Conservation (phyloP, 2,113 vertebrate genomes). For the Paracanthobrama guichenoti region DNA sequence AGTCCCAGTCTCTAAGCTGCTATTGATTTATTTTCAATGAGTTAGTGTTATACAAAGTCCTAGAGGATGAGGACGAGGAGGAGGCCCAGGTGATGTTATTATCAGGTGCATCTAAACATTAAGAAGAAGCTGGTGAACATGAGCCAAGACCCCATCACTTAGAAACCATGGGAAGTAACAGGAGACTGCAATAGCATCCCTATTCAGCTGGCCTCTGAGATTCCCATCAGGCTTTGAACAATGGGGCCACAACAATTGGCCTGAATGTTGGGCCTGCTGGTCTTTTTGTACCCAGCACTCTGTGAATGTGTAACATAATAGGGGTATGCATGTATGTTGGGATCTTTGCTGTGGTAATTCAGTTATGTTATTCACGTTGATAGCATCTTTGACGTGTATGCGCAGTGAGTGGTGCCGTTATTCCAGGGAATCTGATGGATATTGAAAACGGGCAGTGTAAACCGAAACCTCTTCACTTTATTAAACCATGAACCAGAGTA, state of each 20-base stretch:
- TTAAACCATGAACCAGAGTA: background rate
- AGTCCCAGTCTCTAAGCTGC: constrained; percentile 61
- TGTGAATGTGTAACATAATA: constrained; percentile 13
- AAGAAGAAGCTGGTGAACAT: constrained; percentile 59
- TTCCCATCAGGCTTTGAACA: constrained; percentile 50
- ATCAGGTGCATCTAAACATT: constrained; percentile 56
- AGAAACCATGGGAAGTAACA: constrained; percentile 50
- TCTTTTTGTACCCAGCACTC: background rate
- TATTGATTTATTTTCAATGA: constrained; percentile 66
- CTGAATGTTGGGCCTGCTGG: constrained; percentile 11
- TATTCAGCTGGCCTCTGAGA: constrained; percentile 42
- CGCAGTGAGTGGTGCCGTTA: background rate
- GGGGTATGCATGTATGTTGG: background rate
- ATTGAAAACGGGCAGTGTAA: constrained; percentile 7
- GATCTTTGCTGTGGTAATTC: constrained; percentile 15
- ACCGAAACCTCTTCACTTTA: constrained; percentile 27
- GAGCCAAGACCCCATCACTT: constrained; percentile 50
- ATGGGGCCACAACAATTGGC: constrained; percentile 44
- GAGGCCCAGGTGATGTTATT: constrained; percentile 59
- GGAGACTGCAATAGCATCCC: constrained; percentile 48
- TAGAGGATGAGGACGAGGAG: constrained; percentile 31
- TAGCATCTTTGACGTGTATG: background rate
- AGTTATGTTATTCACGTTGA: background rate
- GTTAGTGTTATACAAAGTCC: constrained; percentile 61
- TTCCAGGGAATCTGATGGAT: background rate